phyloP scores from a whole-genome alignment of 2,113 vertebrate genomes.

The Scomber colias region DNA sequence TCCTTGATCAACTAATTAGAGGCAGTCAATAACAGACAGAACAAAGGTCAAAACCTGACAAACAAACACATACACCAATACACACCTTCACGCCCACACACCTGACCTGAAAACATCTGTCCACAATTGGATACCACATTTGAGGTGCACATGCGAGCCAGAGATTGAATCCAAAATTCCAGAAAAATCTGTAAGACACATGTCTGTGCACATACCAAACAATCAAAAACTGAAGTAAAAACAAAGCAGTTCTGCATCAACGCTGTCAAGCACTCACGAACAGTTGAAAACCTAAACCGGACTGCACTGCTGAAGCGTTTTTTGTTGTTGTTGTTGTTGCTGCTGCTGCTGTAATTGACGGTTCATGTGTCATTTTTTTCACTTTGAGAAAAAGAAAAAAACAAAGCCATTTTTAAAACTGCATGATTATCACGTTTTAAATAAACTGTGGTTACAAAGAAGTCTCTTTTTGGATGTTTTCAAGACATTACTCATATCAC shows the following conservation, averaged over 20 bases:
- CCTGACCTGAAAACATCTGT: not conserved
- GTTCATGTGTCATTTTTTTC: too few species aligned
- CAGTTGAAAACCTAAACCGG: not conserved
- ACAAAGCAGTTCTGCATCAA: not conserved
- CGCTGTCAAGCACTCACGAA: not conserved
- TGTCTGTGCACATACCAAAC: constrained; percentile 9
- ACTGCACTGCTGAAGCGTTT: not conserved
- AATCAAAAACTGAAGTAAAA: constrained; percentile 12
- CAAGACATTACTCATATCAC: not conserved
- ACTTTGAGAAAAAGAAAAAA: constrained; percentile 1
- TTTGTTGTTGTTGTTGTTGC: too few species aligned
- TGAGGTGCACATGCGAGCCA: not conserved
- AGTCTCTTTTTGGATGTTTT: not conserved
- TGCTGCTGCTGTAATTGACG: too few species aligned
- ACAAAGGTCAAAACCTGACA: constrained; percentile 41
- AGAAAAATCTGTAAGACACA: constrained; percentile 25
- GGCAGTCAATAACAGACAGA: constrained; percentile 2
- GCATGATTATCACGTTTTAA: not conserved
- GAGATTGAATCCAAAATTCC: not conserved
- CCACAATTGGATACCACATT: not conserved
- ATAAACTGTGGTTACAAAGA: constrained; percentile 2
- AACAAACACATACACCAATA: constrained; percentile 8
- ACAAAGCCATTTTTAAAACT: constrained; percentile 3
- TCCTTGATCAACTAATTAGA: constrained; percentile 20
- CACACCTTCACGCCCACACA: constrained; percentile 5